Percentiles rank a stretch among this genome's conserved stretches.
Conservation (phyloP, 2,888 invertebrate species). For the Stramonita haemastoma region DNA sequence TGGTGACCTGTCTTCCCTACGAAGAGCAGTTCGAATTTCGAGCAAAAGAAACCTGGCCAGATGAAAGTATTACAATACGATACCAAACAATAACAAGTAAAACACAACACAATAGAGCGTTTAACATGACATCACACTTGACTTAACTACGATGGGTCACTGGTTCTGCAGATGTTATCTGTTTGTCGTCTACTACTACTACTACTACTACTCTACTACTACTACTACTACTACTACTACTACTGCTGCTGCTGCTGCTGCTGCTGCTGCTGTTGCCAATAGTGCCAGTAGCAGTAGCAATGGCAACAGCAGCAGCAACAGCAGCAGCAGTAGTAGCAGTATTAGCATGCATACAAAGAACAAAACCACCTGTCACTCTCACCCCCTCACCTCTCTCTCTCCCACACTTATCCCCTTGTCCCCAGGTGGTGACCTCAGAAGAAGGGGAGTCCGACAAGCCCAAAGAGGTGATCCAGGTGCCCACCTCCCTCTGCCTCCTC, state of each 20-base stretch:
- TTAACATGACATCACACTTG: too few species aligned
- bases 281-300: background rate
- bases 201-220: too few species aligned
- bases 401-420: background rate
- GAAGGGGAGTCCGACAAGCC: conserved; percentile 62
- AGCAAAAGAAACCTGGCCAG: too few species aligned
- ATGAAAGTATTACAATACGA: too few species aligned
- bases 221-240: conserved; percentile 14
- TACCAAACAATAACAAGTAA: too few species aligned
- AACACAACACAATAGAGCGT: too few species aligned
- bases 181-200: too few species aligned
- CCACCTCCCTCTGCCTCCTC: conserved; percentile 75
- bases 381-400: background rate
- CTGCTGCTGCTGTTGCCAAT: background rate
- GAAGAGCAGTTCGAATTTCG: too few species aligned
- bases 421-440: conserved; percentile 56
- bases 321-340: conserved; percentile 35
- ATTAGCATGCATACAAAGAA: conserved; percentile 16
- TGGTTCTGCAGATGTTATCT: background rate
- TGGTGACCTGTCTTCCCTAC: too few species aligned
- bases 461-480: conserved; percentile 73
- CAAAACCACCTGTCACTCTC: background rate
- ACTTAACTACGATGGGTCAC: too few species aligned
- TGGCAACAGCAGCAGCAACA: conserved; percentile 30
- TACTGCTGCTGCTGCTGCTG: conserved; percentile 21